phyloP scores from a whole-genome alignment of 2,113 vertebrate genomes.

The Atlantisia rogersi region DNA sequence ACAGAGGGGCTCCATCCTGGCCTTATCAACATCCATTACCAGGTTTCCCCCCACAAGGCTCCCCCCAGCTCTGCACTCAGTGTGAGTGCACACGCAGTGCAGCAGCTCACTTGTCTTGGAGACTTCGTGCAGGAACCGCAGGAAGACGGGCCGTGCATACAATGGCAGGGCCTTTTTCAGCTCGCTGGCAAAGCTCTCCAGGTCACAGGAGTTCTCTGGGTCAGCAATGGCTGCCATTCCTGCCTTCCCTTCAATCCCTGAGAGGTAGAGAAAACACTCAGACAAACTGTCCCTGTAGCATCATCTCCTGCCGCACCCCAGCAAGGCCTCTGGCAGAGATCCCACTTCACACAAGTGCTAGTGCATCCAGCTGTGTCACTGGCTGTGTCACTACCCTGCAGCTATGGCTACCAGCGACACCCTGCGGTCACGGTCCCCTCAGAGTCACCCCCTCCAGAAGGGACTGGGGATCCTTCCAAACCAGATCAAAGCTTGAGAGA shows the following conservation, averaged over 20 bases:
- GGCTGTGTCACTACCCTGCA: background rate
- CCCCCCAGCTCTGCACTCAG: background rate
- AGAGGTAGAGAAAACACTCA: background rate
- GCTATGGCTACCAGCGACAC: background rate
- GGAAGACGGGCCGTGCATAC: slow-evolving; percentile 90
- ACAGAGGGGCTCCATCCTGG: background rate
- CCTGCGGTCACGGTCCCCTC: background rate
- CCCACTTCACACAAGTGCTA: accelerated
- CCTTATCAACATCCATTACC: background rate
- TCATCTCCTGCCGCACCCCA: background rate
- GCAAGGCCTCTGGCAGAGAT: background rate
- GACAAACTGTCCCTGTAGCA: background rate
- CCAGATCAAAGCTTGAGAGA: background rate
- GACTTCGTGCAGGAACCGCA: slow-evolving; percentile 88
- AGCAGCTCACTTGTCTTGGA: slow-evolving; percentile 88
- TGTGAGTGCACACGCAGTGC: accelerated
- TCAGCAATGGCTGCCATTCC: slow-evolving; percentile 96
- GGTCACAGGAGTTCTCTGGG: slow-evolving; percentile 77
- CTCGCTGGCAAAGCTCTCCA: slow-evolving; percentile 83
- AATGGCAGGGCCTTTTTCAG: slow-evolving; percentile 89
- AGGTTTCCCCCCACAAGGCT: background rate
- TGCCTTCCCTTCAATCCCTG: slow-evolving; percentile 94
- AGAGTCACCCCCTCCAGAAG: background rate
- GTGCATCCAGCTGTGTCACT: background rate
- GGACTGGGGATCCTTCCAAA: background rate